Evolutionary conservation across 1,140 invertebrate species (phyloP), one percentile per base, ranked within the genome.

Genomic region (Drosophila baimaii): DNA sequence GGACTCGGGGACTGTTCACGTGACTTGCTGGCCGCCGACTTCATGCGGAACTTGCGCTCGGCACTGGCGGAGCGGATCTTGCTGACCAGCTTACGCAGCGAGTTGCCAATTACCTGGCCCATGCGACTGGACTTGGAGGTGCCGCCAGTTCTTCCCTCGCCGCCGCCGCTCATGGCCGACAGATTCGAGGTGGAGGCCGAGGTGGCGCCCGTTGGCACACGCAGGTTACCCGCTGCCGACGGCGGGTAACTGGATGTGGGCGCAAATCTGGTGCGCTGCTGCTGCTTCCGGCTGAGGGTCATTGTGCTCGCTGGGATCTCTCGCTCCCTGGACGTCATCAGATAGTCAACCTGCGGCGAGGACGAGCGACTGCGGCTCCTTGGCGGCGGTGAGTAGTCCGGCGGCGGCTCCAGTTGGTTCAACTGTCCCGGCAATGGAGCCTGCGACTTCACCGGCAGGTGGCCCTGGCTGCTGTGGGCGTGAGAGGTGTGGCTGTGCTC

Each of bases 21-120:
- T 5, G 91, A 90, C 23, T 92, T 92, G 47, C 75, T 78, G 6
- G 70, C 65, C 21, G 86, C 79, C 8, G 92, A 92, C 66, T 94
- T 93, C 92, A 94, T 93, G 57, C 94, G 94, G 15, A 94, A 94
- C 61, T 95, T 95, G n/a, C 95, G 93, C 89, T 96, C 95, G 0
- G 94, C 93, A 59, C 95, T 96, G 7, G 95, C 95, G 2, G 95
- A 96, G 0, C 95, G 94, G 43, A 97, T 95, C 90, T 96, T 96
- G 35, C 95, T 95, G 5, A 97, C 95, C 52, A 97, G 91, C 82
- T 96, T 96, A 49, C 96, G 93, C 75, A 97, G 95, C 0, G 96
- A 96, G 59, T 95, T 95, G 13, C 95, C 95, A 57, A 94, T 94
- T 7, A 93, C 93, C 9, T 93, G 92, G 2, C 94, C 93, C 47